phyloP scores from a whole-genome alignment of 2,888 invertebrate species.

The Chaetoderma sp. region DNA sequence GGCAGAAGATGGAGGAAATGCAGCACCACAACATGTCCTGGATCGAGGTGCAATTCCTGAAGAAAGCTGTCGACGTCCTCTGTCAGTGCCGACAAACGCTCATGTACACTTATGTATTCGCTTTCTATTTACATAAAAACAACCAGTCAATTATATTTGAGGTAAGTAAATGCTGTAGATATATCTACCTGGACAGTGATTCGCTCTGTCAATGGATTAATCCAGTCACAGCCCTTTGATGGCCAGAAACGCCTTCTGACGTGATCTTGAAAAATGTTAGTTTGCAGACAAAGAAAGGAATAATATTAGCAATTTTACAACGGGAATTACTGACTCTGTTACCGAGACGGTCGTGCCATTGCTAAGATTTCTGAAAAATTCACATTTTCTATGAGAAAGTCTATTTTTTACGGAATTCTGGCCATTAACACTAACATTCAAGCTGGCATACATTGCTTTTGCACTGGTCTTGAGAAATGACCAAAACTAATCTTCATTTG shows the following conservation, averaged over 20 bases:
- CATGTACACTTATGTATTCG: slow-evolving; percentile 99
- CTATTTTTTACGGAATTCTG: too few relatives aligned
- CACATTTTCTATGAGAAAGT: too few relatives aligned
- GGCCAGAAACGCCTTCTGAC: too few relatives aligned
- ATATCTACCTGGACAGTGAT: neutral
- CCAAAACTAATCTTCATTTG: neutral
- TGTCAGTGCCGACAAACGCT: slow-evolving; percentile 97
- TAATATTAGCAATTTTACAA: too few relatives aligned
- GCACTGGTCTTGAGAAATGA: neutral
- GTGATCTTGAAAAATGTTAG: too few relatives aligned
- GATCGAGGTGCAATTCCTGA: slow-evolving; percentile 99
- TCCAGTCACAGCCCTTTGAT: neutral
- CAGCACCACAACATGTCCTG: slow-evolving; percentile 99
- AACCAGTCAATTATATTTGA: slow-evolving; percentile 99
- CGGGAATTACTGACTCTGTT: too few relatives aligned
- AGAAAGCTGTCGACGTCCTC: slow-evolving; percentile 83
- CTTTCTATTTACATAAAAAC: slow-evolving; percentile 96
- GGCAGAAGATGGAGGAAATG: slow-evolving; percentile 99
- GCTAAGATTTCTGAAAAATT: too few relatives aligned
- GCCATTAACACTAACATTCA: too few relatives aligned
- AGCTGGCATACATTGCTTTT: neutral
- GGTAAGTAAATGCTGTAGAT: slow-evolving; percentile 63
- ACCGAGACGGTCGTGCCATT: too few relatives aligned
- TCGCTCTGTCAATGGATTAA: neutral
- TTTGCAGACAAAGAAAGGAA: too few relatives aligned